phyloP scores from a whole-genome alignment of 2,797 vertebrate species.

The Pelochelys cantorii region DNA sequence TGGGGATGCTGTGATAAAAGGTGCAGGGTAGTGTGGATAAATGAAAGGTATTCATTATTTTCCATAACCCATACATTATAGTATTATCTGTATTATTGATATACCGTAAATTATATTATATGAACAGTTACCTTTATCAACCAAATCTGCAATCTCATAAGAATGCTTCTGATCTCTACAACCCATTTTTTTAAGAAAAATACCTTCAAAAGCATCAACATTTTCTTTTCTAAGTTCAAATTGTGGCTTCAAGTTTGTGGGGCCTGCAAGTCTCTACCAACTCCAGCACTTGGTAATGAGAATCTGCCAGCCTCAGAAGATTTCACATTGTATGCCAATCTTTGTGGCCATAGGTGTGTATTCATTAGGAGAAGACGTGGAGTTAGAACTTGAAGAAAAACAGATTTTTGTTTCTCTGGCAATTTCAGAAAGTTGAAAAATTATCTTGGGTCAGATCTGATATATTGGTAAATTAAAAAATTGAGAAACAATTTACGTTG shows the following conservation, averaged over 20 bases:
- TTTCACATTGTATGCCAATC: constrained; percentile 2
- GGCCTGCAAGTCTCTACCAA: neutral
- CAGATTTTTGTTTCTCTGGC: neutral
- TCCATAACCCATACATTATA: neutral
- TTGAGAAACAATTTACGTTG: neutral
- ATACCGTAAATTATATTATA: neutral
- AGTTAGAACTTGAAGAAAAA: neutral
- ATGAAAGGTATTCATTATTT: neutral
- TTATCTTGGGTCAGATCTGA: neutral
- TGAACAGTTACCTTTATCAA: neutral
- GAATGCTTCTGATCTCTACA: neutral
- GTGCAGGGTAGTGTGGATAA: neutral
- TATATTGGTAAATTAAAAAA: neutral
- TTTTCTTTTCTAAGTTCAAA: constrained; percentile 7
- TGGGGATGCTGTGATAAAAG: neutral
- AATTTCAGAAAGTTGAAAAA: neutral
- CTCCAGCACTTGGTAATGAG: constrained; percentile 25
- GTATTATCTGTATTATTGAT: neutral
- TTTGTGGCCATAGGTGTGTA: constrained; percentile 15
- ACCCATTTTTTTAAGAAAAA: neutral
- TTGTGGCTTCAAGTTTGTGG: neutral
- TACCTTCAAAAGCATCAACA: neutral
- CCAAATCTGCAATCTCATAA: neutral
- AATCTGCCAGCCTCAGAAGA: constrained; percentile 6
- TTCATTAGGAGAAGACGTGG: constrained; percentile 18